Evolutionary conservation across 2,888 invertebrate genomes (phyloP), one percentile per base, ranked within the genome.

Genomic region (Falcaria lacertinaria): DNA sequence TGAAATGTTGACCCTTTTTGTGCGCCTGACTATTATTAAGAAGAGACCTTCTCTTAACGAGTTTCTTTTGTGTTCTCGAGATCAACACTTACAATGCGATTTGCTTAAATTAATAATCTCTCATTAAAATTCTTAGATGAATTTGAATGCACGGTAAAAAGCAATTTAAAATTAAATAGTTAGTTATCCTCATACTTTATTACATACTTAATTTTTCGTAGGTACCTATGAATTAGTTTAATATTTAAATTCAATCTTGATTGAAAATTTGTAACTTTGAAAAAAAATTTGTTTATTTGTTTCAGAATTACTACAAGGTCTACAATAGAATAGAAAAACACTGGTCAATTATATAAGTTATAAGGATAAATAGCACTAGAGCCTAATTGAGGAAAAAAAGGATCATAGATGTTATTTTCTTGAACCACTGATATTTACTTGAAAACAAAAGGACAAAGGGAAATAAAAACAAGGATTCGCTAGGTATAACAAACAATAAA

Each of bases 1-100:
- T 70, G 69, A 71, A 74, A 74, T 65, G 71, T 72, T 72, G 71
- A 74, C 70, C 76, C 70, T 74, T 75, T 76, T 74, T 78, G 69
- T 72, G 54, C 61, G 69, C 59, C 54, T 59, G 56, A 50, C 69
- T 66, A 73, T 72, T 76, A 75, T 73, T 64, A 76, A 68, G 67
- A 66, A 68, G 60, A 67, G 65, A 69, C 65, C 69, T 69, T 56
- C 58, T 28, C 72, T 72, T 81, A 78, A 80, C 74, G 73, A 82
- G 74, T 70, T 74, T 66, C 72, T 77, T 82, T 80, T 69, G 73
- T 73, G 60, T 63, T 66, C 53, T 67, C 59, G 74, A 74, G 72
- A 74, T 70, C 64, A 63, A 60, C 64, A 60, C 57, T 64, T 69
- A 77, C 76, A 81, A 80, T 74, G 60, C 61, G 69, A 74, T 79